Percentiles rank a stretch among this genome's conserved stretches.
Conservation (phyloP, 2,888 invertebrate genomes). For the Stenichneumon culpator region DNA sequence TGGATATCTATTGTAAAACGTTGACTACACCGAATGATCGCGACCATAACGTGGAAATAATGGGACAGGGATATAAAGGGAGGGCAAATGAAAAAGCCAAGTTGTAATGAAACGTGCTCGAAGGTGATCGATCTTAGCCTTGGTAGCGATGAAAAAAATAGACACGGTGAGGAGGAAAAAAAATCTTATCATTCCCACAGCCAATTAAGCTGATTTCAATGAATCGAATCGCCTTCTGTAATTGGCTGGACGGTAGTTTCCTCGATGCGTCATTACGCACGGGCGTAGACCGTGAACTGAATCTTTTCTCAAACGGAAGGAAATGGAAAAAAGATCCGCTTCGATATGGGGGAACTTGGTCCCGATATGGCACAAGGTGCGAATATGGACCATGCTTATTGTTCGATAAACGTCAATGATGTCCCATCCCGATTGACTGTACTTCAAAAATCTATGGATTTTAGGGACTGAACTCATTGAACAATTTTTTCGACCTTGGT, state of each 20-base stretch:
- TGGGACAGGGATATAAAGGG: conserved; percentile 35
- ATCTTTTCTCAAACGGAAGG: conserved; percentile 63
- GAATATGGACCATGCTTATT: background rate
- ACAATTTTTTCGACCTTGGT: background rate
- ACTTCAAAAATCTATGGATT: background rate
- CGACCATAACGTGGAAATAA: conserved; percentile 13
- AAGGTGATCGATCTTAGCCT: conserved; percentile 61
- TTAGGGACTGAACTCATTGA: background rate
- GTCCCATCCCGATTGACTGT: background rate
- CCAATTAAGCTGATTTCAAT: conserved; percentile 78
- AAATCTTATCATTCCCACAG: conserved; percentile 73
- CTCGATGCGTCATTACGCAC: conserved; percentile 65
- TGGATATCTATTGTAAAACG: background rate
- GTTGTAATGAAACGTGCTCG: conserved; percentile 46
- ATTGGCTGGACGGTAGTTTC: conserved; percentile 66
- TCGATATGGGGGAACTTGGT: background rate
- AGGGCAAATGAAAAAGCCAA: conserved; percentile 47
- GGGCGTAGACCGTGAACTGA: conserved; percentile 71
- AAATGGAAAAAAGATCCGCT: conserved; percentile 48
- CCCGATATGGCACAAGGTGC: background rate
- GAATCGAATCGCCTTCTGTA: conserved; percentile 77
- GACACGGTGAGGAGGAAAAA: conserved; percentile 30
- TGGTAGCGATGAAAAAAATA: conserved; percentile 40
- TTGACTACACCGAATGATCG: background rate
- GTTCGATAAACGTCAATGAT: background rate